phyloP scores from a whole-genome alignment of 2,113 vertebrate genomes.

The Erythrocebus patas region DNA sequence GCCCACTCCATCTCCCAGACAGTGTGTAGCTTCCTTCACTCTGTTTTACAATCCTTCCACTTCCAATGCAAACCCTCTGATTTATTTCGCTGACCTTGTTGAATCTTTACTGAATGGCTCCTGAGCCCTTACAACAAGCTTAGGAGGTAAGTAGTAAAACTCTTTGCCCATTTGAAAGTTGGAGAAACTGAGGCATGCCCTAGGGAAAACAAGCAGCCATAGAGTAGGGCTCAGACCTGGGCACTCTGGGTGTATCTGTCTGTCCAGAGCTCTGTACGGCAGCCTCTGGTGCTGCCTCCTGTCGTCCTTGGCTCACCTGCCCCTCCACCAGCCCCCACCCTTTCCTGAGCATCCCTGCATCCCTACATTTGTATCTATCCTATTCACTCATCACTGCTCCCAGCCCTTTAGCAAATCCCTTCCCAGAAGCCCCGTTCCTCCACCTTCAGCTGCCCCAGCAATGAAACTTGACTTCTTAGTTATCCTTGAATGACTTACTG shows the following conservation, averaged over 20 bases:
- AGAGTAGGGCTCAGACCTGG: background rate
- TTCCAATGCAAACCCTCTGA: background rate
- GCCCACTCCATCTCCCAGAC: background rate
- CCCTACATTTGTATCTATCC: accelerated
- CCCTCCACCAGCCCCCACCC: too few species aligned
- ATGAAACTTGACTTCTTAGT: background rate
- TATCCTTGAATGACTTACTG: background rate
- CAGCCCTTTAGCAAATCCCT: background rate
- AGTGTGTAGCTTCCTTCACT: background rate
- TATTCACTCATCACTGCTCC: accelerated
- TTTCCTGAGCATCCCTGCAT: accelerated
- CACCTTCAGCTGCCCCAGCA: background rate
- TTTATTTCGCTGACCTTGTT: background rate
- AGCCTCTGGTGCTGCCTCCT: background rate
- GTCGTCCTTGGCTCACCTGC: too few species aligned
- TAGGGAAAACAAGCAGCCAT: background rate
- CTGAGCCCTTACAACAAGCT: background rate
- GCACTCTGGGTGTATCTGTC: background rate
- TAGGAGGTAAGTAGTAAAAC: background rate
- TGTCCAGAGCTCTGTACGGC: background rate
- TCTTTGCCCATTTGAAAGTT: background rate
- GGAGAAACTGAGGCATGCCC: background rate
- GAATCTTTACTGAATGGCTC: too few species aligned
- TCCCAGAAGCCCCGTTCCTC: background rate
- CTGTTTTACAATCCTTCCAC: background rate